Percentiles rank a stretch among this genome's conserved stretches.
These are phyloP conservation scores for Coracopsis vasa DNA, from an alignment of 2,113 vertebrate genomes.

Conservation along the genomic window DNA sequence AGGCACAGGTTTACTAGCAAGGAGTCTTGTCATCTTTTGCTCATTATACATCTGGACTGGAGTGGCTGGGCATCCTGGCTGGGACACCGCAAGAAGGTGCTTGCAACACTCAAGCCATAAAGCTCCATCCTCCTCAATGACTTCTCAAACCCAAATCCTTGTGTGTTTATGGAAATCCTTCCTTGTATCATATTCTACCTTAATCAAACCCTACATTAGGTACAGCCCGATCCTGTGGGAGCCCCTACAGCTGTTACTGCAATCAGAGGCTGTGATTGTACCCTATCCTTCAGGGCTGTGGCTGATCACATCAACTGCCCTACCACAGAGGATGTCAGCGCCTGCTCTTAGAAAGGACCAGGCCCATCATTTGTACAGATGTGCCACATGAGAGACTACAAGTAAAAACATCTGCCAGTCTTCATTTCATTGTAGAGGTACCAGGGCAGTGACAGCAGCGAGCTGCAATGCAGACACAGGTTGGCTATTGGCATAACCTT, in stretches of 20 bases:
- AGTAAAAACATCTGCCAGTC: neutral
- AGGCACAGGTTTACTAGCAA: neutral
- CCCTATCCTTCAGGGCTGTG: neutral
- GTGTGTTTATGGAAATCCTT: neutral
- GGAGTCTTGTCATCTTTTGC: neutral
- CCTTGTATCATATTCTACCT: neutral
- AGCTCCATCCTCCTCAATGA: neutral
- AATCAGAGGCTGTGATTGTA: neutral
- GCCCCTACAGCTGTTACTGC: neutral
- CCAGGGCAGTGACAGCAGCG: neutral
- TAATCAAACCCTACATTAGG: neutral
- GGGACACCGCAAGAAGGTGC: neutral
- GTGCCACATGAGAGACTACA: neutral
- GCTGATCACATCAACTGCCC: accelerated
- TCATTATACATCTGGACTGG: neutral
- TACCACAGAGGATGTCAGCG: accelerated
- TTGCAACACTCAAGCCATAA: neutral
- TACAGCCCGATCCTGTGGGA: neutral
- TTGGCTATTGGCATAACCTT: neutral
- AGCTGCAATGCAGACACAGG: neutral
- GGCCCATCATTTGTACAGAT: neutral
- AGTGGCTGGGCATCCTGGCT: accelerated
- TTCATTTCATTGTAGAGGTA: accelerated
- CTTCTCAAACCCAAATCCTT: neutral
- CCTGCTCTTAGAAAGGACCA: neutral